These are phyloP conservation scores for Holotrichia oblita DNA, from an alignment of 1,140 invertebrate species.

Conservation along the genomic window DNA sequence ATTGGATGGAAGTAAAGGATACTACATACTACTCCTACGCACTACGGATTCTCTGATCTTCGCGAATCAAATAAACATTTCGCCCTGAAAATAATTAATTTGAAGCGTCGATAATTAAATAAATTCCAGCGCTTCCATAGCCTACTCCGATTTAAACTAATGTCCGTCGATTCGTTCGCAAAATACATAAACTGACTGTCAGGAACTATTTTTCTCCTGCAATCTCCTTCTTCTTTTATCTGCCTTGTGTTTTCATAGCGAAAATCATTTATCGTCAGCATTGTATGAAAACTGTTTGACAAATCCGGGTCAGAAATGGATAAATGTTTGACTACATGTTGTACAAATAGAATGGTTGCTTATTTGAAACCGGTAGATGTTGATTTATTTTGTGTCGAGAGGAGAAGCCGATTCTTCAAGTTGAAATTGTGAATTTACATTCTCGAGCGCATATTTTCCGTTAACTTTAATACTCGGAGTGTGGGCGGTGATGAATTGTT, in stretches of 20 bases:
- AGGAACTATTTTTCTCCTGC: not conserved
- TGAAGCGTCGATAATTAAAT: conserved; percentile 13
- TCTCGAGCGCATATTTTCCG: not conserved
- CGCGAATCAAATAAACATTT: conserved; percentile 17
- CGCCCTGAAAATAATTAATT: conserved; percentile 13
- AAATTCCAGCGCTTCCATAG: conserved; percentile 6
- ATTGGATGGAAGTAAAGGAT: not conserved
- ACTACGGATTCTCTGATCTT: conserved; percentile 1
- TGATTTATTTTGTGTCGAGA: not conserved
- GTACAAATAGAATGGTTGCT: conserved; percentile 8
- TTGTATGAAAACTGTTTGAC: conserved; percentile 17
- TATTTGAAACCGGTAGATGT: not conserved
- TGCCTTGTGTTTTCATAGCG: not conserved
- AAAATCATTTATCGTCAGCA: conserved; percentile 13
- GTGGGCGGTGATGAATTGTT: not conserved
- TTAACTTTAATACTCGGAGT: not conserved
- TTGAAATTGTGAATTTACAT: not conserved
- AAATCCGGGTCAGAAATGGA: conserved; percentile 8
- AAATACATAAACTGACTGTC: conserved; percentile 10
- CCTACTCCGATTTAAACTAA: not conserved
- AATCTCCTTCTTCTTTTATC: not conserved
- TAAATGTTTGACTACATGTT: conserved; percentile 8
- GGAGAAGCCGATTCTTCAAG: not conserved
- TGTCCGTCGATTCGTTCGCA: conserved; percentile 10
- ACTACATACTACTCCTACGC: not conserved